Base-by-base conservation (phyloP, 2,888 invertebrate genomes). In the Drosophila helvetica region DNA sequence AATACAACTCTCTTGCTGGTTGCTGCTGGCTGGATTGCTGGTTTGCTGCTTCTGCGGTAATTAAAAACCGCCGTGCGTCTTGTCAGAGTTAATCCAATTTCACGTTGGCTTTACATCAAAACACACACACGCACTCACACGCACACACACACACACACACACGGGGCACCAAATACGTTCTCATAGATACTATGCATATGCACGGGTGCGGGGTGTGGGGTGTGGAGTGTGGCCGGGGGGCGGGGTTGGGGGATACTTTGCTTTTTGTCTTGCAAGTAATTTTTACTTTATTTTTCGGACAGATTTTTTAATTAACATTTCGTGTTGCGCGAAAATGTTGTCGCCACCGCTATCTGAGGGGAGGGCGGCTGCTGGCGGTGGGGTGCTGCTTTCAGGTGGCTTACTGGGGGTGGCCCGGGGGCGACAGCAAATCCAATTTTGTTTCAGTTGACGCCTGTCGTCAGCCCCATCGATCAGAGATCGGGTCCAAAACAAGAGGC, bases 301-400 rank as follows among this genome's bases (percentile, higher is more conserved):
- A 83, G 85, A 88, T 88, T 84, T 86, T 85, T 85, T 85, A 88
- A 86, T 85, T 85, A 88, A 85, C 81, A 86, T 86, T 86, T 85
- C 87, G 75, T 85, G 88, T 88, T 73, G 79, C 69, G 78, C 72
- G 52, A 86, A 82, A 74, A 38, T 38, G 38, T 38, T 79, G 75
- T 65, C 74, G 82, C 74, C 22, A 22, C 22, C 79, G 69, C 68
- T 70, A 72, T 70, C 73, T 64, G 45, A 19, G 62, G 69, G 62
- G 69, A 42, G 38, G 25, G 27, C 55, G 47, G 27, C n/a, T 61
- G 51, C 45, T 43, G 70, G 50, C 53, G 68, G 15, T 6, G 9
- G 47, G 52, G 33, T 45, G 54, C n/a, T 38, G 33, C 18, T 30
- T 18, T 68, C 22, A 46, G 43, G 43, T 42, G 61, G 64, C 64